Conservation (phyloP, 2,113 vertebrate genomes). For the Pipra filicauda region DNA sequence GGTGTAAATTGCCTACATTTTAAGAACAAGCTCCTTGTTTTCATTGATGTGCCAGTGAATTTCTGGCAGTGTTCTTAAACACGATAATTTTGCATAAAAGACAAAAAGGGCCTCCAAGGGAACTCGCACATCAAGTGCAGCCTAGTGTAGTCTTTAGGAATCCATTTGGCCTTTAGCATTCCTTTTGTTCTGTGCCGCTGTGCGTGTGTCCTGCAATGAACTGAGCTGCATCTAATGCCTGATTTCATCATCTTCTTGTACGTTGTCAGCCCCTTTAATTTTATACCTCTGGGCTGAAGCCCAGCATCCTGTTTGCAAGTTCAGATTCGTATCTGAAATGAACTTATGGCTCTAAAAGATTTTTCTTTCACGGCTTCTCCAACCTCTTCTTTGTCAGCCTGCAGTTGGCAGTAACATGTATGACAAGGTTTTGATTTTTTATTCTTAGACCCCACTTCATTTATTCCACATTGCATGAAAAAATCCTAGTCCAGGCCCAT, state of each 20-base stretch:
- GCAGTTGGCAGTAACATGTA: background rate
- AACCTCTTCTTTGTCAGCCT: background rate
- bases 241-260: background rate
- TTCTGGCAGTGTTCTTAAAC: constrained; percentile 33
- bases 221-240: background rate
- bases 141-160: background rate
- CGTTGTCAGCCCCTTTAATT: background rate
- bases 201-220: background rate
- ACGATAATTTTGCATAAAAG: background rate
- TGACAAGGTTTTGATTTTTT: background rate
- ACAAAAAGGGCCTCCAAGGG: background rate
- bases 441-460: background rate
- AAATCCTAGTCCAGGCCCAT: background rate
- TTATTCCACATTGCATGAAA: background rate
- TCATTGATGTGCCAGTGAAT: constrained; percentile 11
- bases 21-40: constrained; percentile 50
- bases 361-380: background rate
- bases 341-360: background rate
- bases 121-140: background rate
- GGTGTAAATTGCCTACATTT: constrained; percentile 54
- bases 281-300: background rate
- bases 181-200: background rate
- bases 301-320: background rate
- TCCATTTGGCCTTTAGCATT: background rate
- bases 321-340: background rate